Evolutionary conservation across 2,797 vertebrate species (phyloP).

Genomic region (Gastrophryne carolinensis): DNA sequence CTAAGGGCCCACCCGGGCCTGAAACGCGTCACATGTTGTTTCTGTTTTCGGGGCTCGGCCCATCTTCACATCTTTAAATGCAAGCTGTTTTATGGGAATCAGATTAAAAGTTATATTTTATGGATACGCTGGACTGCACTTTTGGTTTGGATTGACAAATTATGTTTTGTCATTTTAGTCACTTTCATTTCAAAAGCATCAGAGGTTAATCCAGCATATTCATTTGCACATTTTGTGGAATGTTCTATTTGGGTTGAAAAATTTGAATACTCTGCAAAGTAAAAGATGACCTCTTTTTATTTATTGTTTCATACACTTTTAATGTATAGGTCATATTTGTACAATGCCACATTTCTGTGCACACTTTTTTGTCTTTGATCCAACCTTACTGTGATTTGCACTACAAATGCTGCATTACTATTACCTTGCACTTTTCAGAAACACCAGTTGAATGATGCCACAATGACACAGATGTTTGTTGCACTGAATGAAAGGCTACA

Average conservation of each 20-base stretch:
- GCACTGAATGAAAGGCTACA: background rate
- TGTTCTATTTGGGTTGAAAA: constrained; percentile 40
- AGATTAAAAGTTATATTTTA: too few relatives aligned
- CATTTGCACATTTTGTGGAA: background rate
- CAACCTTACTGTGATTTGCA: constrained; percentile 18
- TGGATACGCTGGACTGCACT: background rate
- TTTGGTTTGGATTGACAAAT: too few relatives aligned
- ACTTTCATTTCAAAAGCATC: background rate
- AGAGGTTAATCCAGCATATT: background rate
- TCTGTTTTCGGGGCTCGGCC: too few relatives aligned
- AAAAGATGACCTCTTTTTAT: constrained; percentile 30
- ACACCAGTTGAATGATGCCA: constrained; percentile 14
- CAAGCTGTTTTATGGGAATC: too few relatives aligned
- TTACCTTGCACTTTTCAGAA: constrained; percentile 49
- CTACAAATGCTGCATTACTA: constrained; percentile 49
- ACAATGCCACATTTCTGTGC: constrained; percentile 36
- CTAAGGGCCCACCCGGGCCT: too few relatives aligned
- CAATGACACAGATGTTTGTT: background rate
- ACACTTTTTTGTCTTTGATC: constrained; percentile 32
- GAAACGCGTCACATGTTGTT: too few relatives aligned
- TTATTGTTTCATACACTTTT: constrained; percentile 60
- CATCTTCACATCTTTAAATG: too few relatives aligned
- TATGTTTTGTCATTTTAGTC: background rate
- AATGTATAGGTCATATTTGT: constrained; percentile 58
- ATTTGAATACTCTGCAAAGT: constrained; percentile 38